Conservation (phyloP, 2,888 invertebrate species). For the Uloborus plumipes region DNA sequence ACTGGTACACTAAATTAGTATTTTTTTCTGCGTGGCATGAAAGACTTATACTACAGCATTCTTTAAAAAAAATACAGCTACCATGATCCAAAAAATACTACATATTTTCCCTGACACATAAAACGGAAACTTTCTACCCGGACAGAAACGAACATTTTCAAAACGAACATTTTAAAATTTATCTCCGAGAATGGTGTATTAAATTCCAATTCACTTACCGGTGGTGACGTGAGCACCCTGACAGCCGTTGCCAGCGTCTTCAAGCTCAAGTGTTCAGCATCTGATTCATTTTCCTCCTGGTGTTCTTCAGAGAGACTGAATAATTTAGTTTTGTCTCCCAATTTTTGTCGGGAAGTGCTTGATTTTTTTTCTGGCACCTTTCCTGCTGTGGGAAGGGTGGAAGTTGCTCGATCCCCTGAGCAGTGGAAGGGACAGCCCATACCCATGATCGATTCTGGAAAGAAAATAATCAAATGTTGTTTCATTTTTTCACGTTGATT, state of each 20-base stretch:
- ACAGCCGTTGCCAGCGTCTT: conserved; percentile 45
- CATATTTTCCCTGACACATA: too few relatives aligned
- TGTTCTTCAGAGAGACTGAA: conserved; percentile 31
- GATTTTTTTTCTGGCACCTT: background rate
- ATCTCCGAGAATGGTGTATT: too few relatives aligned
- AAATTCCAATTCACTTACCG: conserved; percentile 32
- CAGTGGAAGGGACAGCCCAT: conserved; percentile 63
- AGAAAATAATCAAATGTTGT: background rate
- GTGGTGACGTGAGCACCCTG: conserved; percentile 47
- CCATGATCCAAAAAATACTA: too few relatives aligned
- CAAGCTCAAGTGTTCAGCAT: conserved; percentile 36
- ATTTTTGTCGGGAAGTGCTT: background rate
- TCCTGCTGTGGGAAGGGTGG: conserved; percentile 32
- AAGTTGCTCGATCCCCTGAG: conserved; percentile 52
- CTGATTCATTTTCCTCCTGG: conserved; percentile 29
- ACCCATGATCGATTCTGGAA: conserved; percentile 35
- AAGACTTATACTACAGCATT: too few relatives aligned
- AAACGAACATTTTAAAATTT: too few relatives aligned
- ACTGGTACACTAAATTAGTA: too few relatives aligned
- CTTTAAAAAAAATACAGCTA: too few relatives aligned
- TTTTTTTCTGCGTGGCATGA: too few relatives aligned
- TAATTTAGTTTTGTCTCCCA: conserved; percentile 11
- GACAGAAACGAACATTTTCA: too few relatives aligned
- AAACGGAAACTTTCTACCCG: too few relatives aligned
- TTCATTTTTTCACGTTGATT: background rate